A percentile compares a stretch with the other conserved stretches of the same genome.
These are phyloP conservation scores for Phaetusa simplex DNA, from an alignment of 2,113 vertebrate species.

Conservation along the genomic window DNA sequence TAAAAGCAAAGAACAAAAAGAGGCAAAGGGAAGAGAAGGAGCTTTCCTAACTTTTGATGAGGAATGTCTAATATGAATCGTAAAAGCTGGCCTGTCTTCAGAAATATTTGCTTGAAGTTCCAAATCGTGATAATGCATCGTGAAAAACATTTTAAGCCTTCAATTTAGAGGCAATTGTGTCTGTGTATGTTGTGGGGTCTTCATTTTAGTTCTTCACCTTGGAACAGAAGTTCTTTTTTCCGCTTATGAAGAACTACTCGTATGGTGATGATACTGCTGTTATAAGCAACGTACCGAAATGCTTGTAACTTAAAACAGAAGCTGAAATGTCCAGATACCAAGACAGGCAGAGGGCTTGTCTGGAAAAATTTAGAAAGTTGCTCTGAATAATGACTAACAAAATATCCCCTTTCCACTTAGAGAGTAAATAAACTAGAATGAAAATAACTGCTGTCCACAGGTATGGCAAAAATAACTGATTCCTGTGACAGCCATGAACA, in stretches of 20 bases:
- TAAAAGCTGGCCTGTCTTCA: neutral
- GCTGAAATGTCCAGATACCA: neutral
- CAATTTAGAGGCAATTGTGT: neutral
- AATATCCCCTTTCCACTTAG: neutral
- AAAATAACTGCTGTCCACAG: constrained; percentile 6
- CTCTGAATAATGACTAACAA: neutral
- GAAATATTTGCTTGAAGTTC: neutral
- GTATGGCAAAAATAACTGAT: neutral
- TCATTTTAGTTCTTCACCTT: neutral
- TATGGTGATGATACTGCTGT: neutral
- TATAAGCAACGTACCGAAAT: neutral
- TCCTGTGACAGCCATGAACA: neutral
- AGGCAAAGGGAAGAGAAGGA: neutral
- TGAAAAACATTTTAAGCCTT: neutral
- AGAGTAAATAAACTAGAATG: neutral
- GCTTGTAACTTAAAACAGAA: neutral
- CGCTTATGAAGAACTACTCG: neutral
- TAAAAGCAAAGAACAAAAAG: neutral
- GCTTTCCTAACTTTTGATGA: neutral
- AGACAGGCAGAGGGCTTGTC: neutral
- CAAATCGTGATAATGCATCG: neutral
- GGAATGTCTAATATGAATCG: neutral
- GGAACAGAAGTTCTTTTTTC: neutral
- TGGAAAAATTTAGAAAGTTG: neutral
- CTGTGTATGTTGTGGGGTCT: neutral